Conservation (phyloP, 2,888 invertebrate species). For the Nymphalis c-album region DNA sequence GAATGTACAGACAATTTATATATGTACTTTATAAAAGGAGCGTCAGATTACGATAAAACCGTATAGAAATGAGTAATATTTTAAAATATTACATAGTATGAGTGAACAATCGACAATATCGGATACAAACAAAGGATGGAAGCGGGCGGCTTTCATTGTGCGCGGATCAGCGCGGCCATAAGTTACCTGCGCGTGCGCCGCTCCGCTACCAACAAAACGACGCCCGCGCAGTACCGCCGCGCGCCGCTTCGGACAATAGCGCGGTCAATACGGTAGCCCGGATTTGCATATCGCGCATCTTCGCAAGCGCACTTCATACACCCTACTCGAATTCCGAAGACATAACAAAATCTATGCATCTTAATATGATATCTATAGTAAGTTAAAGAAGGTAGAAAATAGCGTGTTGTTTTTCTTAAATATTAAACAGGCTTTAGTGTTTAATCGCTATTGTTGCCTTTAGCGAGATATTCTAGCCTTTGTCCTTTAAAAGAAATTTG, state of each 20-base stretch:
- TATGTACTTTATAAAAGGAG: not conserved
- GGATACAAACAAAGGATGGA: constrained; percentile 48
- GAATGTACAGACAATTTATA: not conserved
- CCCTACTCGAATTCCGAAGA: not conserved
- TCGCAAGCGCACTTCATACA: constrained; percentile 44
- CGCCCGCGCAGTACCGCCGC: constrained; percentile 40
- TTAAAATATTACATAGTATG: constrained; percentile 47
- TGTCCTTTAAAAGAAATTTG: constrained; percentile 46
- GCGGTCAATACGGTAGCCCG: constrained; percentile 68
- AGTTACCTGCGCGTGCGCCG: constrained; percentile 53
- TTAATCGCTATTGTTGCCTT: constrained; percentile 2
- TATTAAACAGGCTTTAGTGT: not conserved
- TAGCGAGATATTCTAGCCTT: constrained; percentile 41
- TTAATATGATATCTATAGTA: not conserved
- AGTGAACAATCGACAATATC: constrained; percentile 64
- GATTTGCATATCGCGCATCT: constrained; percentile 72
- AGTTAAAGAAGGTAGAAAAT: not conserved
- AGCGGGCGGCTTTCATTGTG: constrained; percentile 49
- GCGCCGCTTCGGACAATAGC: constrained; percentile 54
- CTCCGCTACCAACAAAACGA: constrained; percentile 41
- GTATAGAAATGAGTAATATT: constrained; percentile 31
- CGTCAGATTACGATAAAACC: constrained; percentile 14
- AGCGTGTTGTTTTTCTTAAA: not conserved
- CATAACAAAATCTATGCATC: not conserved
- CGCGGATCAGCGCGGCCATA: constrained; percentile 53